These are phyloP conservation scores for Varecia variegata DNA, from an alignment of 2,797 vertebrate genomes.

Conservation along the genomic window DNA sequence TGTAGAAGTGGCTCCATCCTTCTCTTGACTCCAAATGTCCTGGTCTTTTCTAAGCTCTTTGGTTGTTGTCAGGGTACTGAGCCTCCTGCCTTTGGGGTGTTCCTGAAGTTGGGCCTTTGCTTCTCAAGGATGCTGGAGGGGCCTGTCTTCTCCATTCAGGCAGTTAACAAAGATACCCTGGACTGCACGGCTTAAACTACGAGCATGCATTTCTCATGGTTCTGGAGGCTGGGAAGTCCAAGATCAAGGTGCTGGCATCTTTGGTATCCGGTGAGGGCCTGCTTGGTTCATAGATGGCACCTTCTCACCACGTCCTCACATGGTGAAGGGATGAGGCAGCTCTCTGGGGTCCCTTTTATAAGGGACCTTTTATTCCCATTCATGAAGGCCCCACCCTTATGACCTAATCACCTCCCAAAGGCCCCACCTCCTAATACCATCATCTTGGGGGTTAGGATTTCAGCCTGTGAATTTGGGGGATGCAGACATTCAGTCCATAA, in stretches of 20 bases:
- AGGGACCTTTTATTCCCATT: neutral
- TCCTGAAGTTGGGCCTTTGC: neutral
- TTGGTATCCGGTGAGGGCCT: neutral
- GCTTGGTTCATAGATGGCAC: neutral
- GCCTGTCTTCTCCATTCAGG: neutral
- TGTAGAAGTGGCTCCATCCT: rapidly evolving
- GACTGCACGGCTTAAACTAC: neutral
- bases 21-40: neutral
- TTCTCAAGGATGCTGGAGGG: neutral
- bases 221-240: neutral
- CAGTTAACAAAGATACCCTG: neutral
- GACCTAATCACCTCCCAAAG: neutral
- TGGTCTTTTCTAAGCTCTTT: neutral
- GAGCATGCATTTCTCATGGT: neutral
- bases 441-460: neutral
- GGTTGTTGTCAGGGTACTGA: too few relatives aligned
- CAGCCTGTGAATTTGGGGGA: neutral
- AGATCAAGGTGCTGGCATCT: neutral
- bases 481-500: neutral
- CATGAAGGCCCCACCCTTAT: neutral
- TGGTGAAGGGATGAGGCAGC: neutral
- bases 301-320: neutral
- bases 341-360: neutral
- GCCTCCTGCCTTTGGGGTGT: neutral
- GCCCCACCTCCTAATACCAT: neutral